Evolutionary conservation across 2,113 vertebrate species (phyloP).

Genomic region (Labeo catla): DNA sequence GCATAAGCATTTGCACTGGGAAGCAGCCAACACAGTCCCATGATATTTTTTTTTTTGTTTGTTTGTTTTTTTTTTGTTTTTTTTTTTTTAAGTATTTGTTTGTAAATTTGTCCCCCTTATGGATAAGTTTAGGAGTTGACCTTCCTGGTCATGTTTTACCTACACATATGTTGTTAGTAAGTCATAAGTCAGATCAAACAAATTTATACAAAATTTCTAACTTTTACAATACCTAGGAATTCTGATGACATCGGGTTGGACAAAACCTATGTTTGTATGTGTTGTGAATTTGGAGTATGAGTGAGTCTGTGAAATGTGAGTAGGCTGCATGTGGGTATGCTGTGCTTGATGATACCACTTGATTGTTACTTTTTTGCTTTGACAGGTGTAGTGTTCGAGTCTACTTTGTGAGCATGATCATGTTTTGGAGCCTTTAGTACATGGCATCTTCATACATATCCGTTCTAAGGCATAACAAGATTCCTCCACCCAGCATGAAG

Average conservation of each 20-base stretch:
- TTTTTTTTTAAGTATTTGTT: neutral
- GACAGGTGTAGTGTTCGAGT: neutral
- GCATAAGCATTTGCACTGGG: neutral
- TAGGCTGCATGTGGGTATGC: constrained; percentile 31
- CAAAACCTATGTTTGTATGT: constrained; percentile 25
- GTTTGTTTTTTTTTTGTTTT: too few relatives aligned
- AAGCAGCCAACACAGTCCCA: constrained; percentile 11
- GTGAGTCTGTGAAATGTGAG: neutral
- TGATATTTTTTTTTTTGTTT: neutral
- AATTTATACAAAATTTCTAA: neutral
- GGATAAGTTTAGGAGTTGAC: neutral
- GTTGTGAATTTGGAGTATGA: neutral
- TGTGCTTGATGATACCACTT: neutral
- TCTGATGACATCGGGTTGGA: neutral
- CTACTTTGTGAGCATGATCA: neutral
- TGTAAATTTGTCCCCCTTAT: neutral
- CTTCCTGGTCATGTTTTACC: neutral
- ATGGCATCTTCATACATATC: constrained; percentile 78
- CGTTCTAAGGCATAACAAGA: constrained; percentile 82
- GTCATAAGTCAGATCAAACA: too few relatives aligned
- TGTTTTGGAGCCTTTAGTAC: constrained; percentile 65
- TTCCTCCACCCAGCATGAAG: constrained; percentile 82
- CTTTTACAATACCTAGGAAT: neutral
- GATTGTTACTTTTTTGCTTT: neutral
- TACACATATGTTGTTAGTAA: too few relatives aligned